Base-by-base conservation (phyloP, 1,140 invertebrate species). In the Orchesella cincta region DNA sequence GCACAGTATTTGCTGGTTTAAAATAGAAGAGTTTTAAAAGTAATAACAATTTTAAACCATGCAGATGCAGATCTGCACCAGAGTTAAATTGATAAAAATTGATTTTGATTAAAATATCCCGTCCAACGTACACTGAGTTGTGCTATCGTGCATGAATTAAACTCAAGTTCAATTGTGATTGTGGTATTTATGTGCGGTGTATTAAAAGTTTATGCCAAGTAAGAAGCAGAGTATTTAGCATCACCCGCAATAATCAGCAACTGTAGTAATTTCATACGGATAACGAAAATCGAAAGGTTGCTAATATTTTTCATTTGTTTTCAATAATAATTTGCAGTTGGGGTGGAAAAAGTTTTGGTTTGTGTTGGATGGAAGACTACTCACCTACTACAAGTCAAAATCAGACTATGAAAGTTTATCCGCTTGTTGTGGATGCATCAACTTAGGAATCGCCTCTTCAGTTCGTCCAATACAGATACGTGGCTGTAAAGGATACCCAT, bases 341-440 rank as follows among this genome's bases (percentile, higher is more conserved):
- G 79, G 79, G 0, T 89, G 87, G 86, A 87, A 87, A 79, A 85
- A 84, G 57, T 86, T 86, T 79, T 89, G 88, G 87, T 89, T 88
- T 79, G 88, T 89, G 1, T 80, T 89, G 35, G 87, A 89, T 81
- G 87, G 87, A 16, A 83, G 86, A 33, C 82, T 89, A n/a, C 82
- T 88, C 28, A 82, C 88, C 1, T 88, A 88, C 81, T 89, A 88
- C 78, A 84, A 86, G 73, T 87, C 85, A 0, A 86, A 88, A 76
- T 79, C 84, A 23, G 88, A 89, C 76, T 88, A 88, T 77, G 83
- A 86, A n/a, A 84, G 84, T n/a, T 80, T 88, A 8, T 86, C 86
- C 18, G 86, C 87, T 1, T 88, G 86, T 75, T 84, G 86, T 80
- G 88, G 88, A 1, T 87, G 86, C 0, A 85, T 89, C n/a, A 88